Conservation (phyloP, 92 coral and sea anemone species). For the Parazoanthus darwini region DNA sequence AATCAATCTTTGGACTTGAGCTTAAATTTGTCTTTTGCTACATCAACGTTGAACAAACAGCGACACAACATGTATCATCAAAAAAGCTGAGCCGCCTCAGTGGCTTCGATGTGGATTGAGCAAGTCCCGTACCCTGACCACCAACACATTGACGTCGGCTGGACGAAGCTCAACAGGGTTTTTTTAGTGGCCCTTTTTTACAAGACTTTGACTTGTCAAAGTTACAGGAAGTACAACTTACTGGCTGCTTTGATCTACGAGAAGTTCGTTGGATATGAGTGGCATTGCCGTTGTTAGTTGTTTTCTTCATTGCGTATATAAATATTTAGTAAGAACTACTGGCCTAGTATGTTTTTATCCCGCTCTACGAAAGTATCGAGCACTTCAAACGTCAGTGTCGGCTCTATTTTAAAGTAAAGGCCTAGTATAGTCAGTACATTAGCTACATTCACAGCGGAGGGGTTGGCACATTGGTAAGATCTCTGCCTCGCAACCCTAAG, state of each 20-base stretch:
- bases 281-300: not conserved
- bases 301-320: not conserved
- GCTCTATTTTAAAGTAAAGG: no score
- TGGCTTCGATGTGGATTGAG: not conserved
- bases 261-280: conserved; percentile 1
- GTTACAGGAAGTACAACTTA: not conserved
- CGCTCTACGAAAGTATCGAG: no score
- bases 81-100: not conserved
- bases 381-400: no score
- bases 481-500: no score
- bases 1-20: no score
- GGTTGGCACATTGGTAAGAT: no score
- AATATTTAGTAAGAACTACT: not conserved
- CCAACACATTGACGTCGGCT: not conserved
- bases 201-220: not conserved
- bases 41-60: no score
- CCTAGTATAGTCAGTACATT: no score
- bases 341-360: not conserved
- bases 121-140: not conserved
- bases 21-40: no score
- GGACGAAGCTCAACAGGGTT: not conserved
- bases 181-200: not conserved
- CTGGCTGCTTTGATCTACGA: not conserved
- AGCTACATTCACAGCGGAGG: no score
- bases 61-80: not conserved